phyloP scores from a whole-genome alignment of 2,888 invertebrate species.

The Poecilobothrus nobilitatus region DNA sequence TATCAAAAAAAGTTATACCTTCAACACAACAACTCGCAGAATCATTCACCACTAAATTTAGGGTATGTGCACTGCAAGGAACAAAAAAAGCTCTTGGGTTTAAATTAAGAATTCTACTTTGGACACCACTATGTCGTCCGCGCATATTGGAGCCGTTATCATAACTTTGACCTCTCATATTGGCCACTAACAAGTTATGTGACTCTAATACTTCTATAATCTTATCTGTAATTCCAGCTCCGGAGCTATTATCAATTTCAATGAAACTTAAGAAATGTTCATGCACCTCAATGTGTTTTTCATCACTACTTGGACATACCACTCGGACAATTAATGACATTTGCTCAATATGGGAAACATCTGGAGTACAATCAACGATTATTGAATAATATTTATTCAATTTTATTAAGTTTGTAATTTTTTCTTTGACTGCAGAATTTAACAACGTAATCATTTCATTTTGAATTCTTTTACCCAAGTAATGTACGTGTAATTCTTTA shows the following conservation, averaged over 20 bases:
- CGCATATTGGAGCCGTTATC: slow-evolving; percentile 15
- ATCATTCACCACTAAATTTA: slow-evolving; percentile 13
- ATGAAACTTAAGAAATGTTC: slow-evolving; percentile 4
- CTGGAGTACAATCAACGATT: slow-evolving; percentile 15
- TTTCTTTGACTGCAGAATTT: slow-evolving; percentile 11
- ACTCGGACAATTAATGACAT: slow-evolving; percentile 12
- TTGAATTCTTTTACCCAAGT: slow-evolving; percentile 14
- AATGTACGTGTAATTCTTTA: slow-evolving; percentile 9
- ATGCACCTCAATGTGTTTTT: slow-evolving; percentile 9
- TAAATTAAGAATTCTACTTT: slow-evolving; percentile 12
- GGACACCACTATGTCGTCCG: slow-evolving; percentile 14
- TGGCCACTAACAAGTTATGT: slow-evolving; percentile 7
- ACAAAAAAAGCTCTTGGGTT: slow-evolving; percentile 16
- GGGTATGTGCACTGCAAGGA: slow-evolving; percentile 15
- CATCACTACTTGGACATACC: slow-evolving; percentile 10
- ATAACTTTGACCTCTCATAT: slow-evolving; percentile 13
- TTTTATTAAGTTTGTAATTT: slow-evolving; percentile 14
- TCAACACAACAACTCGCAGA: slow-evolving; percentile 10
- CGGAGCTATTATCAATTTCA: slow-evolving; percentile 10
- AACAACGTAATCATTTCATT: slow-evolving; percentile 15
- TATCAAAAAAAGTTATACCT: slow-evolving; percentile 12
- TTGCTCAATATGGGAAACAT: slow-evolving; percentile 14
- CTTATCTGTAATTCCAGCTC: slow-evolving; percentile 10
- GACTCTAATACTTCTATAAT: slow-evolving; percentile 7
- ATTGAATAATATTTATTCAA: slow-evolving; percentile 15